A percentile compares a stretch with the other conserved stretches of the same genome.
Conservation (phyloP, 2,888 invertebrate species). For the Candidula unifasciata region DNA sequence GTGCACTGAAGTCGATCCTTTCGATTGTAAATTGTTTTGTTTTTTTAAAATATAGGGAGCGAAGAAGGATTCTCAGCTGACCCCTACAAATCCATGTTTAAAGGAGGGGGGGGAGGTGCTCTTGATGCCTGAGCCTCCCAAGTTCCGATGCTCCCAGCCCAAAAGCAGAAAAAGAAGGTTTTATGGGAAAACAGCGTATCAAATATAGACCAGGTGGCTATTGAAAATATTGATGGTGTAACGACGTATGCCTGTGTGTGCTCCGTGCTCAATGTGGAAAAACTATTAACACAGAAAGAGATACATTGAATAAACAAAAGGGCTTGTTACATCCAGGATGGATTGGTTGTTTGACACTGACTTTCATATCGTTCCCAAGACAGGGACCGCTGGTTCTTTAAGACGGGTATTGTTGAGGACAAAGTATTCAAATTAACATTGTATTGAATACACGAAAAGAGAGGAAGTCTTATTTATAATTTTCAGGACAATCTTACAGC, state of each 20-base stretch:
- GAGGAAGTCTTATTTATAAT: too few species aligned
- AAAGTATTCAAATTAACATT: neutral
- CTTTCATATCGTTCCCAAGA: neutral
- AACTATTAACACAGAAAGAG: neutral
- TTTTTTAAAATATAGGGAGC: too few species aligned
- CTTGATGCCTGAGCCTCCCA: too few species aligned
- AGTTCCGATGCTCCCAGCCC: too few species aligned
- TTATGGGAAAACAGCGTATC: neutral
- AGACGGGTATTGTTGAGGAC: neutral
- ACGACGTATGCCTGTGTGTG: neutral
- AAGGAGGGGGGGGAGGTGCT: too few species aligned
- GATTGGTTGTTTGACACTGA: conserved; percentile 32
- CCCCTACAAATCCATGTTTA: too few species aligned
- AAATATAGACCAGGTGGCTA: neutral
- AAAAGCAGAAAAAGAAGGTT: neutral
- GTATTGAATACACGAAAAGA: too few species aligned
- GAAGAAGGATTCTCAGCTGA: too few species aligned
- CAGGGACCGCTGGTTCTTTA: neutral
- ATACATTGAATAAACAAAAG: conserved; percentile 14
- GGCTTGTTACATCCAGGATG: conserved; percentile 24
- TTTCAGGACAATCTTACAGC: too few species aligned
- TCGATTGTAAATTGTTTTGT: too few species aligned
- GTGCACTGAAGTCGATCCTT: too few species aligned
- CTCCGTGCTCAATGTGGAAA: conserved; percentile 13
- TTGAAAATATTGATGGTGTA: conserved; percentile 15